Conservation (phyloP, 2,113 vertebrate species). For the Neogale vison region DNA sequence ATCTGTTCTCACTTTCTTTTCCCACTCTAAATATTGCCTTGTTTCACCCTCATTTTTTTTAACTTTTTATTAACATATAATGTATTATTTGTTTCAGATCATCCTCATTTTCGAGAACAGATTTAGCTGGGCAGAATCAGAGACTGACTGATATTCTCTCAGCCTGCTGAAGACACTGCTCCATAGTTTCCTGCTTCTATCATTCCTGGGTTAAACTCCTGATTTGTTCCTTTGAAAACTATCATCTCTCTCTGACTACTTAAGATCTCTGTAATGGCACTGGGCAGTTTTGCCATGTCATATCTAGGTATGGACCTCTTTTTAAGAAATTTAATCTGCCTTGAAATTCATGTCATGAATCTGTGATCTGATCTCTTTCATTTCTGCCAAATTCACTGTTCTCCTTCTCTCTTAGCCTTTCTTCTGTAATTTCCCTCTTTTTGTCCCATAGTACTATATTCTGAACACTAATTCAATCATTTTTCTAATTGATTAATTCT, state of each 20-base stretch:
- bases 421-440: neutral
- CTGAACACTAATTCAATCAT: neutral
- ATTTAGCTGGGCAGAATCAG: neutral
- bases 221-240: neutral
- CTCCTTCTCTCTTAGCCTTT: neutral
- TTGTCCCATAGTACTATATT: neutral
- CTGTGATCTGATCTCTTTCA: neutral
- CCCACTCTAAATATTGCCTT: neutral
- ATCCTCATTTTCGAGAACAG: neutral
- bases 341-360: neutral
- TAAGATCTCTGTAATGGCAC: neutral
- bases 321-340: neutral
- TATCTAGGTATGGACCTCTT: neutral
- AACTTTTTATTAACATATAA: too few relatives aligned
- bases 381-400: slow-evolving; percentile 34
- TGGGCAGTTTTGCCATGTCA: neutral
- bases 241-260: neutral
- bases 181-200: neutral
- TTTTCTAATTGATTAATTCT: neutral
- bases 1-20: neutral
- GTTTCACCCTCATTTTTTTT: neutral
- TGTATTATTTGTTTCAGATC: too few relatives aligned
- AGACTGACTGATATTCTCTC: neutral
- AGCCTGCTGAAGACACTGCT: neutral
- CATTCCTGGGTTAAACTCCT: neutral